Percentiles rank a stretch among this genome's conserved stretches.
These are phyloP conservation scores for Cephonodes hylas DNA, from an alignment of 2,888 invertebrate species.

Conservation along the genomic window DNA sequence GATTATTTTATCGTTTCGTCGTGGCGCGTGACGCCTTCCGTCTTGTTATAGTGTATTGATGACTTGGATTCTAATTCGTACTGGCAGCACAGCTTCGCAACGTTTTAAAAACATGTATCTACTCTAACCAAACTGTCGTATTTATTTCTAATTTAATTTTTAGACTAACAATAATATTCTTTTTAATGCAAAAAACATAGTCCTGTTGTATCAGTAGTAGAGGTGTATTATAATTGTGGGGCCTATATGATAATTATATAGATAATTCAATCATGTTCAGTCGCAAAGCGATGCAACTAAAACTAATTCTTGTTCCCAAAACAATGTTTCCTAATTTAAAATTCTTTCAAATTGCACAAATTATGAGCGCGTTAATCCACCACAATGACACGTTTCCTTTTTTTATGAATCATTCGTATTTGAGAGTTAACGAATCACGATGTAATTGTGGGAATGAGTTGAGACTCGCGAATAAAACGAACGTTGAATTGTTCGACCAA, in stretches of 20 bases:
- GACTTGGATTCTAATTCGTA: too few species aligned
- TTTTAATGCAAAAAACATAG: too few species aligned
- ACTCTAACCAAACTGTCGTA: too few species aligned
- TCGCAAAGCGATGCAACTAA: too few species aligned
- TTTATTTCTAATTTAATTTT: too few species aligned
- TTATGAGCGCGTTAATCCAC: not conserved
- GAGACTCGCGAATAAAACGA: not conserved
- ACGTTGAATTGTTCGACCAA: not conserved
- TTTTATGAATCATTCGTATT: not conserved
- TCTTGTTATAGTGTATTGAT: not conserved
- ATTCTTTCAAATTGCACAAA: not conserved
- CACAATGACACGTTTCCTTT: not conserved
- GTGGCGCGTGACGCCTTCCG: not conserved
- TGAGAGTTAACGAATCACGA: not conserved
- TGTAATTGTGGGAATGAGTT: not conserved
- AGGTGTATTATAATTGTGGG: too few species aligned
- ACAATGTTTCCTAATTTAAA: not conserved
- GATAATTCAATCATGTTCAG: too few species aligned
- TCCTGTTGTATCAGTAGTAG: too few species aligned
- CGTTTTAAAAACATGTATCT: too few species aligned
- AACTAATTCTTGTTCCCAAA: not conserved
- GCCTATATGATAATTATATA: too few species aligned
- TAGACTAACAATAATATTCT: too few species aligned
- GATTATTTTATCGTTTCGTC: not conserved
- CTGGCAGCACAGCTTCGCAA: too few species aligned